Base-by-base conservation (phyloP, 2,888 invertebrate genomes). In the Phragmatobia fuliginosa region DNA sequence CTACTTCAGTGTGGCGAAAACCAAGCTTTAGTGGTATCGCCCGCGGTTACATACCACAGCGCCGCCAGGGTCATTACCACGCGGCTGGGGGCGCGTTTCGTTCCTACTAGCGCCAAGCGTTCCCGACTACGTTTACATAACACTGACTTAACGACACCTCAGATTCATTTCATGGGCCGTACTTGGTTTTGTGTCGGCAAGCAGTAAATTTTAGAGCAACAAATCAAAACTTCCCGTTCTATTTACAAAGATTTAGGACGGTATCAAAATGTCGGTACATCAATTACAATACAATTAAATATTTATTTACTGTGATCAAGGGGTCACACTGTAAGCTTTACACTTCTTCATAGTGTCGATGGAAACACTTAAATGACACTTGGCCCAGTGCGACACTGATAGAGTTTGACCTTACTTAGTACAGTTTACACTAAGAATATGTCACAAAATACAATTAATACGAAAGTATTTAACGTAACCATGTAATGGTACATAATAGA, bases 51-150 rank as follows among this genome's bases (percentile, higher is more conserved):
- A 79, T 87, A 88, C 87, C 86, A 74, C 79, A 83, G 68, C 67
- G 84, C 79, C 58, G 70, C 83, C 84, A 85, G 86, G 89, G 88
- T 89, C 89, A 90, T 90, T 90, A 90, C 89, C 88, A 86, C 88
- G 82, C 85, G 84, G 78, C 82, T 83, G 85, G 86, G 88, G 86
- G 86, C 84, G 85, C 87, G 85, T 76, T 83, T 80, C 86, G 85
- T 76, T 83, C 81, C 81, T 73, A 76, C 81, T 81, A 85, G 78
- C 81, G 83, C 74, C 80, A 77, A 79, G 76, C 76, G 77, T 74
- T 79, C 82, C 84, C 79, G 81, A 79, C 83, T 80, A 81, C 83
- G 83, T 86, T 88, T 88, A 85, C 78, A 82, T 88, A 86, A 87
- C 83, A 77, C 77, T 78, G 81, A 78, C 84, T 85, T 88, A 87